These are phyloP conservation scores for Oostethus manadensis DNA, from an alignment of 2,113 vertebrate species.

Conservation along the genomic window DNA sequence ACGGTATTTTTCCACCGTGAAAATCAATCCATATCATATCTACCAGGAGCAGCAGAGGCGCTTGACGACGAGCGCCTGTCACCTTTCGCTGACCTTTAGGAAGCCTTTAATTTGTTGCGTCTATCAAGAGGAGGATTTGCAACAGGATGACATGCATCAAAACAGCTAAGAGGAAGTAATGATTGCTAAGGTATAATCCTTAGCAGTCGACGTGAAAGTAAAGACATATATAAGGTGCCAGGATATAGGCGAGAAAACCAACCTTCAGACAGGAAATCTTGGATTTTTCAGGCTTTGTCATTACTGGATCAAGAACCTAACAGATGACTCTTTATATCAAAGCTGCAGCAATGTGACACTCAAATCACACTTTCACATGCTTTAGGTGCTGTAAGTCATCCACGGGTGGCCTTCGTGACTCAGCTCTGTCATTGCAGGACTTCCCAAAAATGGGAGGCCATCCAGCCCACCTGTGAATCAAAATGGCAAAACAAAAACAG, in stretches of 20 bases:
- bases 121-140: slow-evolving; percentile 43
- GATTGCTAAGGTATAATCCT: slow-evolving; percentile 36
- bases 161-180: slow-evolving; percentile 40
- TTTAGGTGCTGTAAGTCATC: slow-evolving; percentile 7
- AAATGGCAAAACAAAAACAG: slow-evolving; percentile 50
- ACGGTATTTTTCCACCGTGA: slow-evolving; percentile 13
- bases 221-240: slow-evolving; percentile 4
- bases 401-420: slow-evolving; percentile 60
- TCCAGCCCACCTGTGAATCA: slow-evolving; percentile 28
- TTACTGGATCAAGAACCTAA: slow-evolving; percentile 60
- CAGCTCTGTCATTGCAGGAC: slow-evolving; percentile 53
- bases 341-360: slow-evolving; percentile 62
- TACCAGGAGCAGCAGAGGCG: slow-evolving; percentile 17
- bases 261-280: slow-evolving; percentile 12
- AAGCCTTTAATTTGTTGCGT: slow-evolving; percentile 48
- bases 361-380: slow-evolving; percentile 69
- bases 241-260: slow-evolving; percentile 2
- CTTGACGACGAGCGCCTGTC: slow-evolving; percentile 29
- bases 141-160: slow-evolving; percentile 39
- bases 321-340: slow-evolving; percentile 69
- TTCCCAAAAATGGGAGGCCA: slow-evolving; percentile 33
- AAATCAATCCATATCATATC: slow-evolving; percentile 40
- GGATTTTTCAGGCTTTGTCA: slow-evolving; percentile 48
- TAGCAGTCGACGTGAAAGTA: slow-evolving; percentile 18
- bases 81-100: slow-evolving; percentile 53